Conservation (phyloP, 2,888 invertebrate species). For the Drosophila multiciliata region DNA sequence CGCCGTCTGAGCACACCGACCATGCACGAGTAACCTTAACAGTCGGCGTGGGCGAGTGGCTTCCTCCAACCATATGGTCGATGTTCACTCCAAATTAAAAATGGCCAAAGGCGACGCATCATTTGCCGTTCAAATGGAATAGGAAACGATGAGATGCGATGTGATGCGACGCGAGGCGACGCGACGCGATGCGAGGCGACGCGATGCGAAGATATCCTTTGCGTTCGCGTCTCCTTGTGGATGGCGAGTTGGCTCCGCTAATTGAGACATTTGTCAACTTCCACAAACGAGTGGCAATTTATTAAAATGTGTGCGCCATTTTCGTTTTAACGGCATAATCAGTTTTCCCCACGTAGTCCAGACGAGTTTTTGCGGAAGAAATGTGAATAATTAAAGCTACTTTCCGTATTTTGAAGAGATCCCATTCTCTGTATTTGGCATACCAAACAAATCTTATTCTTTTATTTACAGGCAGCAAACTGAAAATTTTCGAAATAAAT, state of each 20-base stretch:
- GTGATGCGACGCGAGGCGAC: neutral
- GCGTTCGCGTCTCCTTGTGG: conserved; percentile 14
- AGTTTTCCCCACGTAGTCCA: neutral
- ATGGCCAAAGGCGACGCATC: conserved; percentile 55
- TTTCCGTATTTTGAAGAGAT: neutral
- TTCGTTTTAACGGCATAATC: conserved; percentile 4
- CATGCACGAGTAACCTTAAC: conserved; percentile 13
- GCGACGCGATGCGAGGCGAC: conserved; percentile 43
- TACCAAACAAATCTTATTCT: conserved; percentile 9
- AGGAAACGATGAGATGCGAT: conserved; percentile 46
- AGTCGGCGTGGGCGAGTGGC: conserved; percentile 32
- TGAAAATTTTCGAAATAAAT: conserved; percentile 31
- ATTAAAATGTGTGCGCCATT: conserved; percentile 36
- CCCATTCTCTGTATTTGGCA: neutral
- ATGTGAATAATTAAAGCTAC: neutral
- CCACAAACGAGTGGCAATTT: conserved; percentile 65
- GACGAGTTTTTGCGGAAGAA: neutral
- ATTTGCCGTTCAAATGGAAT: conserved; percentile 55
- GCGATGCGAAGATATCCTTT: conserved; percentile 56
- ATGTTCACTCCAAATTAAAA: conserved; percentile 66
- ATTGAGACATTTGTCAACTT: conserved; percentile 76
- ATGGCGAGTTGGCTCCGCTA: conserved; percentile 51
- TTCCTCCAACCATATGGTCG: conserved; percentile 67
- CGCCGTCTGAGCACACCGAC: conserved; percentile 16
- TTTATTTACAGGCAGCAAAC: conserved; percentile 25